Evolutionary conservation across 2,113 vertebrate species (phyloP).

Genomic region (Salvelinus fontinalis): DNA sequence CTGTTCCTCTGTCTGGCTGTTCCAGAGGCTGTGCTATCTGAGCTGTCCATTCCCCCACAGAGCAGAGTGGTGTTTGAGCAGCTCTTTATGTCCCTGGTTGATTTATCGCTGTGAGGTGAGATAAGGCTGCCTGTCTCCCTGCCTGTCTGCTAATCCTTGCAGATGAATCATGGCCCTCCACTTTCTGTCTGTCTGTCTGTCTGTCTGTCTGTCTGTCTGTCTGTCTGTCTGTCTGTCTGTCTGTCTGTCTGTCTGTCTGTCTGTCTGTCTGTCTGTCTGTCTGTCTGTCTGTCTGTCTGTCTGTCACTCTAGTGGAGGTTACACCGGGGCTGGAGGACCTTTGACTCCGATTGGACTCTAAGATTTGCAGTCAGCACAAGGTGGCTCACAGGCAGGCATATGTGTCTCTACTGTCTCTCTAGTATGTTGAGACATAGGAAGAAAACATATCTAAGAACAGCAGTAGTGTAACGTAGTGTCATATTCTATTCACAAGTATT

Average conservation of each 20-base stretch:
- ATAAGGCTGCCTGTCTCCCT: constrained; percentile 63
- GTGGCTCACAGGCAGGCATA: neutral
- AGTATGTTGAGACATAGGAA: neutral
- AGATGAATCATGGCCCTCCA: neutral
- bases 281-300: neutral
- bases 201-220: no score
- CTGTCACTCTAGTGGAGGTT: neutral
- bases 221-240: no score
- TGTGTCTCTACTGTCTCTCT: no score
- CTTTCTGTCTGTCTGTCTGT: no score
- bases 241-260: no score
- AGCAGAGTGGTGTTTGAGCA: constrained; percentile 39
- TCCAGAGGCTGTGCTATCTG: constrained; percentile 38
- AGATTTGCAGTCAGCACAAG: neutral
- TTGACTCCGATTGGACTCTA: neutral
- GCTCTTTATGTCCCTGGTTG: constrained; percentile 58
- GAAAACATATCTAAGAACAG: neutral
- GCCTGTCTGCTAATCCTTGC: constrained; percentile 19
- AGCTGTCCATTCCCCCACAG: constrained; percentile 18
- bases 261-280: no score
- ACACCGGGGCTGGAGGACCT: neutral
- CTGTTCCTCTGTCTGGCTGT: neutral
- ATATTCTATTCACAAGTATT: neutral
- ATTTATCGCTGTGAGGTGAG: constrained; percentile 70
- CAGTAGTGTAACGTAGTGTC: neutral